These are phyloP conservation scores for Mirza zaza DNA, from an alignment of 2,113 vertebrate genomes.

Conservation along the genomic window DNA sequence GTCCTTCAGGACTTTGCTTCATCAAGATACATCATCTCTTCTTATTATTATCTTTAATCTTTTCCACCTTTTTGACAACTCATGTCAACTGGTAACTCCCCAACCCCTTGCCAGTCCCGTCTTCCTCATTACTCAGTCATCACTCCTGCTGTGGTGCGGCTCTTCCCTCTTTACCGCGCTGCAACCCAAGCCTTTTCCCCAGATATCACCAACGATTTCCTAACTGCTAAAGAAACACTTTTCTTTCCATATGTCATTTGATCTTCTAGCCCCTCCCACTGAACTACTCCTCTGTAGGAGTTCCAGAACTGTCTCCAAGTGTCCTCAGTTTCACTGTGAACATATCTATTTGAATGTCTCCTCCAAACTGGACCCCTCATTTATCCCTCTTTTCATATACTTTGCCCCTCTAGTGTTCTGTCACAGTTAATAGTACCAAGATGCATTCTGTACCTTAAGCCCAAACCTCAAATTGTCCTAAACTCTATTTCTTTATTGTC, in stretches of 20 bases:
- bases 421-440: background rate
- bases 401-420: background rate
- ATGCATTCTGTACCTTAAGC: background rate
- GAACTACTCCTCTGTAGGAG: background rate
- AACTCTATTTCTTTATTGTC: background rate
- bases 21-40: background rate
- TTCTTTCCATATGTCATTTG: background rate
- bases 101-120: too few relatives aligned
- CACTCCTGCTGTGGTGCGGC: rapidly evolving
- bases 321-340: too few relatives aligned
- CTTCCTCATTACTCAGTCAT: background rate
- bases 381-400: background rate
- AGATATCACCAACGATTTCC: background rate
- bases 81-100: background rate
- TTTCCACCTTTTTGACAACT: background rate
- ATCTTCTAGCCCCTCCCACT: background rate
- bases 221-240: background rate
- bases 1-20: background rate
- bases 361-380: background rate
- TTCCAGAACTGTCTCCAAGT: background rate
- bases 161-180: background rate
- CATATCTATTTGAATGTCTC: background rate
- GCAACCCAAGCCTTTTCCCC: background rate
- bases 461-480: background rate
- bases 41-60: background rate